phyloP scores from a whole-genome alignment of 1,140 invertebrate species.

The Cotesia typhae region DNA sequence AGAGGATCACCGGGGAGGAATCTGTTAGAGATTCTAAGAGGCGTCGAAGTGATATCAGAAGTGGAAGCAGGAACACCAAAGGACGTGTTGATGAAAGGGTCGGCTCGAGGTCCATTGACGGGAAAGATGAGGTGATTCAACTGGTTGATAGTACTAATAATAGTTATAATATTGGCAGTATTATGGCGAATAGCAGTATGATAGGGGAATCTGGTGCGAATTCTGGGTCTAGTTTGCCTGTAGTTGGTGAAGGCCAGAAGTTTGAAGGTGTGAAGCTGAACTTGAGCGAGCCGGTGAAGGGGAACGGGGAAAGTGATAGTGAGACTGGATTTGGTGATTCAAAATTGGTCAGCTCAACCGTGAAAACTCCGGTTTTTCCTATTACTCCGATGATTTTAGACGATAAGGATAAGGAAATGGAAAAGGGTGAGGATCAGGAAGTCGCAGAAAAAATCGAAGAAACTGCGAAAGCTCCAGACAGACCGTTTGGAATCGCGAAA shows the following conservation, averaged over 20 bases:
- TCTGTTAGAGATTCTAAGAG: constrained; percentile 31
- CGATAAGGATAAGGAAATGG: constrained; percentile 32
- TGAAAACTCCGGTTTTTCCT: constrained; percentile 42
- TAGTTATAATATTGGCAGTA: background rate
- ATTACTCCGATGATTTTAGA: constrained; percentile 51
- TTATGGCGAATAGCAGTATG: constrained; percentile 2
- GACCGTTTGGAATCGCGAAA: constrained; percentile 42
- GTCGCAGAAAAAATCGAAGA: constrained; percentile 13
- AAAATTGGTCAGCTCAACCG: background rate
- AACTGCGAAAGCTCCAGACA: constrained; percentile 30
- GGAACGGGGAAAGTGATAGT: background rate
- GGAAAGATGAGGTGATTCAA: constrained; percentile 23
- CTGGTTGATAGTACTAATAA: constrained; percentile 5
- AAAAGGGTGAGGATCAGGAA: constrained; percentile 19
- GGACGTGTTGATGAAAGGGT: constrained; percentile 12
- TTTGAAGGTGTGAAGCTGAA: constrained; percentile 6
- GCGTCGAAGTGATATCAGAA: constrained; percentile 16
- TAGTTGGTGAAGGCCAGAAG: background rate
- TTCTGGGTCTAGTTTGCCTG: constrained; percentile 1
- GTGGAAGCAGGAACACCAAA: background rate
- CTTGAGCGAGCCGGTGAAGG: background rate
- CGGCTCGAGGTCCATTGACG: constrained; percentile 15
- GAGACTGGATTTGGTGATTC: background rate
- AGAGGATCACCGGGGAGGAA: constrained; percentile 38
- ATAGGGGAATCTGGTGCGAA: constrained; percentile 21